Percentiles rank a stretch among this genome's conserved stretches.
Conservation (phyloP, 2,888 invertebrate species). For the Calliphora vomitoria region DNA sequence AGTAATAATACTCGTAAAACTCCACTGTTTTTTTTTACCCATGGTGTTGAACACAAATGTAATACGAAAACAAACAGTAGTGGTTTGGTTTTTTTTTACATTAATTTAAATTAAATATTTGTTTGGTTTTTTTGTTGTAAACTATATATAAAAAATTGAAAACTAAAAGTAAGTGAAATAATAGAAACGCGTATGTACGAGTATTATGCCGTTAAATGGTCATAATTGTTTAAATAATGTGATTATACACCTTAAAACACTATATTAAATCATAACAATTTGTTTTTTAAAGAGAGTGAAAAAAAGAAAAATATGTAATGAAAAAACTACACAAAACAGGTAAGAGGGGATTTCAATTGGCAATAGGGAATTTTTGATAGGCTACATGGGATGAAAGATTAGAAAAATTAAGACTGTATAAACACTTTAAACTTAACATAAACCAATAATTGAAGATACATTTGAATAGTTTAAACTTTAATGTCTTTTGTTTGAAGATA, state of each 20-base stretch:
- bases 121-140: background rate
- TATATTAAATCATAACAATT: constrained; percentile 69
- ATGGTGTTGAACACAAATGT: background rate
- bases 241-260: constrained; percentile 66
- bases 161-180: constrained; percentile 14
- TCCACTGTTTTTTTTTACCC: background rate
- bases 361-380: background rate
- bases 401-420: too few species aligned
- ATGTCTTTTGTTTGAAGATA: too few species aligned
- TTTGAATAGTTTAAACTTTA: too few species aligned
- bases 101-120: constrained; percentile 51
- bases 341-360: background rate
- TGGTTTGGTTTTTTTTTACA: constrained; percentile 6
- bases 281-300: constrained; percentile 17
- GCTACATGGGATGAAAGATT: background rate
- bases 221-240: constrained; percentile 68
- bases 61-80: constrained; percentile 14
- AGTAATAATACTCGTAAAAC: constrained; percentile 2
- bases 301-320: constrained; percentile 21
- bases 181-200: constrained; percentile 15
- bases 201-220: constrained; percentile 58
- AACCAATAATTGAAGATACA: too few species aligned
- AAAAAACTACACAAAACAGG: constrained; percentile 14
- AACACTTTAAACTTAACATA: too few species aligned
- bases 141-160: background rate